Evolutionary conservation across 2,797 vertebrate genomes (phyloP).

Genomic region (Nyctibius grandis): DNA sequence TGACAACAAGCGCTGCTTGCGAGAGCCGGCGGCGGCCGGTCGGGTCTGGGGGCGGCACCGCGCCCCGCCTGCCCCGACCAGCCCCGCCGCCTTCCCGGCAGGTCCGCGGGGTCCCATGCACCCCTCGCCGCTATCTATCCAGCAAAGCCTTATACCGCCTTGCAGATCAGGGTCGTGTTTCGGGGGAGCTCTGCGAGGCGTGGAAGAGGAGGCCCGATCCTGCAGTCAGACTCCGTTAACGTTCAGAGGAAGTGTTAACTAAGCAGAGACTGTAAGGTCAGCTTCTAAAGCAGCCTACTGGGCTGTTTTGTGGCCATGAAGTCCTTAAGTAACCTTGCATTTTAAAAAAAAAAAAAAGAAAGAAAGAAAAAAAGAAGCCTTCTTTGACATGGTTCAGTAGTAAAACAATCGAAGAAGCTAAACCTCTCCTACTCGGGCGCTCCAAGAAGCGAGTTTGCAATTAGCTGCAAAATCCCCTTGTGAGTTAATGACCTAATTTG

Average conservation of each 20-base stretch:
- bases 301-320: not conserved
- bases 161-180: not conserved
- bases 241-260: not conserved
- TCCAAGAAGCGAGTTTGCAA: not conserved
- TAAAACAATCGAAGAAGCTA: not conserved
- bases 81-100: not conserved
- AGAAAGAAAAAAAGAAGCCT: not conserved
- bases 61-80: not conserved
- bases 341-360: not conserved
- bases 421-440: not conserved
- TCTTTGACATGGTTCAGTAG: not conserved
- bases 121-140: not conserved
- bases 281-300: not conserved
- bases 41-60: not conserved
- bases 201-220: not conserved
- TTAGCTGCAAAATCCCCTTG: not conserved
- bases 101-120: too few species aligned
- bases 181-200: not conserved
- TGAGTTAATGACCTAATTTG: not conserved
- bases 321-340: slow-evolving; percentile 29
- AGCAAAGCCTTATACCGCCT: not conserved
- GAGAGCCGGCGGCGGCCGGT: not conserved
- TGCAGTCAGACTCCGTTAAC: not conserved
- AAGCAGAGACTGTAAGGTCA: not conserved
- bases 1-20: not conserved